Evolutionary conservation across 1,140 invertebrate genomes (phyloP), one percentile per base, ranked within the genome.

Genomic region (Drosophila insularis): DNA sequence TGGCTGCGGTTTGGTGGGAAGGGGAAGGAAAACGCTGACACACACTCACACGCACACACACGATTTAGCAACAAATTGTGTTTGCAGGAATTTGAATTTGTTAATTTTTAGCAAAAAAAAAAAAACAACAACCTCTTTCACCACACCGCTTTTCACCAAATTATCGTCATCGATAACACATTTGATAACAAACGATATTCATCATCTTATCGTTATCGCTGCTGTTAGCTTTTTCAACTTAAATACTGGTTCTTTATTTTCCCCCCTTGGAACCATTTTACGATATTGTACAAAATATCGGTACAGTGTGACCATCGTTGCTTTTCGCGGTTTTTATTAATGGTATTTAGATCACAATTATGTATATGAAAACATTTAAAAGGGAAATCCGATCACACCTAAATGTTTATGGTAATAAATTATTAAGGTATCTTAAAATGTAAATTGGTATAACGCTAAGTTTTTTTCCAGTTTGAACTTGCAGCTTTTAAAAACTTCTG

Each of bases 91-190:
- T 63, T 63, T 58, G 62, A 75, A 63, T 72, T 74, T 58, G 54
- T 59, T 60, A 71, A 69, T 56, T 39, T 65, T 80, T 81, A 86
- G 43, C 17, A 50, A 50, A 87, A 86, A 87, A 86, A 86, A 86
- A 79, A 64, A 64, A 50, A 27, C 27, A 27, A 27, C 27, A 27
- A 27, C 27, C 27, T 27, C 27, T 27, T 27, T 27, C 27, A 27
- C 27, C 27, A 27, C 27, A 27, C 27, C 27, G 27, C 27, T 27
- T 27, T 27, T 27, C 27, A 27, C 27, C 27, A 27, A 27, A 27
- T 27, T 27, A 23, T 23, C 23, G 23, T 23, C 23, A 23, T 23
- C 23, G 23, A 23, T 23, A 23, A 23, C 23, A 0, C 4, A 0
- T 23, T 17, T 23, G 55, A 64, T 56, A 55, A 64, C 63, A 31